Conservation (phyloP, 2,888 invertebrate genomes). For the Nysson spinosus region DNA sequence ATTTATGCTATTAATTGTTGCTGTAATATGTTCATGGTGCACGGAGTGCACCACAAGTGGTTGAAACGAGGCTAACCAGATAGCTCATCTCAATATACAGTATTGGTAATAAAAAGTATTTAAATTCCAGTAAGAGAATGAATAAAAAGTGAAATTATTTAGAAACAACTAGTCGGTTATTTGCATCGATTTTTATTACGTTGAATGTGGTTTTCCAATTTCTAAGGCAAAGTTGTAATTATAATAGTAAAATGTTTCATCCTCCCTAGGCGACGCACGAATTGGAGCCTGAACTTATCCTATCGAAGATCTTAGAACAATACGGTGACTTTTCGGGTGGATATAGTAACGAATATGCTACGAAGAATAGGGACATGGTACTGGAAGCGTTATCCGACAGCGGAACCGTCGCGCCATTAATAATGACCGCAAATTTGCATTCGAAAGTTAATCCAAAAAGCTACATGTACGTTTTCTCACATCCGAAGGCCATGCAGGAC, state of each 20-base stretch:
- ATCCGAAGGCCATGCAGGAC: slow-evolving; percentile 88
- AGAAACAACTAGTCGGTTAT: too few relatives aligned
- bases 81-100: too few relatives aligned
- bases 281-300: slow-evolving; percentile 68
- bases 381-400: slow-evolving; percentile 94
- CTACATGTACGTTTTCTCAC: slow-evolving; percentile 93
- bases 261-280: slow-evolving; percentile 71
- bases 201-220: too few relatives aligned
- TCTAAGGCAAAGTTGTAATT: too few relatives aligned
- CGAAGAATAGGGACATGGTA: slow-evolving; percentile 86
- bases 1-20: background rate
- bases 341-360: slow-evolving; percentile 80
- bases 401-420: slow-evolving; percentile 88
- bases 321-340: slow-evolving; percentile 77
- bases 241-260: slow-evolving; percentile 39
- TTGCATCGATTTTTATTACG: too few relatives aligned
- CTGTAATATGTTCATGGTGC: too few relatives aligned
- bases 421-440: slow-evolving; percentile 87
- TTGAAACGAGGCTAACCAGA: too few relatives aligned
- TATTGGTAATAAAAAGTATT: too few relatives aligned
- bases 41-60: too few relatives aligned
- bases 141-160: too few relatives aligned
- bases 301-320: slow-evolving; percentile 71
- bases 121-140: too few relatives aligned
- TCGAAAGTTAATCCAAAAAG: slow-evolving; percentile 86